Conservation (phyloP, 2,888 invertebrate species). For the Elysia crispata region DNA sequence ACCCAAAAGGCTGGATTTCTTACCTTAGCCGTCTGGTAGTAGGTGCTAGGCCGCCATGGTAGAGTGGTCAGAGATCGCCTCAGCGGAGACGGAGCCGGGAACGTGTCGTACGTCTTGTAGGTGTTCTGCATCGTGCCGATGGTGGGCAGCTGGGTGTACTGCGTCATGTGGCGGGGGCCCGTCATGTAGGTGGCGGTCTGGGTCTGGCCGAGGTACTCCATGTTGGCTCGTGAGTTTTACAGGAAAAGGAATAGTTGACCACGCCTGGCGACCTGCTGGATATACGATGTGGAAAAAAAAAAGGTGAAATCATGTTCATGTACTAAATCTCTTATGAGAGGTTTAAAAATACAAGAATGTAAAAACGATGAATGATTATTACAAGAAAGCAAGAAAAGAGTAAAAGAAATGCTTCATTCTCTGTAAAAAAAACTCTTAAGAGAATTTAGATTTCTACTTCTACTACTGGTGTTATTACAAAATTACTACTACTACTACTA, state of each 20-base stretch:
- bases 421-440: neutral
- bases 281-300: no score
- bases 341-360: neutral
- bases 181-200: constrained; percentile 78
- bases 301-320: no score
- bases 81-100: constrained; percentile 76
- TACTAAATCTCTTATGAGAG: no score
- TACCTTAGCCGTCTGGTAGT: constrained; percentile 75
- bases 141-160: constrained; percentile 81
- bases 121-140: constrained; percentile 84
- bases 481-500: neutral
- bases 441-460: neutral
- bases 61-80: constrained; percentile 76
- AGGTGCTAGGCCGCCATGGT: constrained; percentile 77
- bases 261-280: no score
- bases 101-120: constrained; percentile 74
- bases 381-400: neutral
- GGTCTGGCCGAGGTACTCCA: constrained; percentile 77
- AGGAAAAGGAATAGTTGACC: no score
- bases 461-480: no score
- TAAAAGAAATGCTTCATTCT: neutral
- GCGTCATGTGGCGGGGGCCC: constrained; percentile 75
- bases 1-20: neutral
- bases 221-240: constrained; percentile 47
- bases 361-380: neutral